Conservation (phyloP, 2,113 vertebrate genomes). For the Mesocricetus auratus region DNA sequence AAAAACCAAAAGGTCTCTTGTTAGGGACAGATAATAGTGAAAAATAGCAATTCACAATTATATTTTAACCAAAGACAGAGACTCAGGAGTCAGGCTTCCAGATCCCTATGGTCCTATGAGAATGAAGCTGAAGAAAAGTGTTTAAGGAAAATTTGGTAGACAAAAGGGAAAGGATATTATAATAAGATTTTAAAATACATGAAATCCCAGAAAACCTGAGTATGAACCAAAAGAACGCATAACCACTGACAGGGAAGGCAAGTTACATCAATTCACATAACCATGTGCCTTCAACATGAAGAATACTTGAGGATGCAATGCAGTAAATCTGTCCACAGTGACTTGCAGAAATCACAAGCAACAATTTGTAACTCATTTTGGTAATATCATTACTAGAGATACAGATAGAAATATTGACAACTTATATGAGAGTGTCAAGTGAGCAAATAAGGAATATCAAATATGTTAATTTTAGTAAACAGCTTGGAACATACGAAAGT, state of each 20-base stretch:
- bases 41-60: neutral
- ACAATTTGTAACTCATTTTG: neutral
- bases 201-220: neutral
- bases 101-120: neutral
- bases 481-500: accelerated
- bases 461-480: neutral
- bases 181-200: neutral
- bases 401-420: neutral
- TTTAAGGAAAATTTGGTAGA: neutral
- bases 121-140: neutral
- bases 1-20: accelerated
- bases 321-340: accelerated
- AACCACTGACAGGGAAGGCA: neutral
- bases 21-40: neutral
- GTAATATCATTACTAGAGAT: neutral
- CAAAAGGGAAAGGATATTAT: neutral
- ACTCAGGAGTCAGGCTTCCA: neutral
- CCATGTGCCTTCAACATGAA: neutral
- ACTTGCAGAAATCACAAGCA: neutral
- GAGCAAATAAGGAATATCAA: neutral
- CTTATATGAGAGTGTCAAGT: neutral
- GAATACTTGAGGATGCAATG: neutral
- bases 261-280: neutral
- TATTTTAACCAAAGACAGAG: neutral
- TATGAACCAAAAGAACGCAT: neutral